A percentile compares a stretch with the other conserved stretches of the same genome.
phyloP scores from a whole-genome alignment of 2,113 vertebrate species.

The Anser brachyrhynchus region DNA sequence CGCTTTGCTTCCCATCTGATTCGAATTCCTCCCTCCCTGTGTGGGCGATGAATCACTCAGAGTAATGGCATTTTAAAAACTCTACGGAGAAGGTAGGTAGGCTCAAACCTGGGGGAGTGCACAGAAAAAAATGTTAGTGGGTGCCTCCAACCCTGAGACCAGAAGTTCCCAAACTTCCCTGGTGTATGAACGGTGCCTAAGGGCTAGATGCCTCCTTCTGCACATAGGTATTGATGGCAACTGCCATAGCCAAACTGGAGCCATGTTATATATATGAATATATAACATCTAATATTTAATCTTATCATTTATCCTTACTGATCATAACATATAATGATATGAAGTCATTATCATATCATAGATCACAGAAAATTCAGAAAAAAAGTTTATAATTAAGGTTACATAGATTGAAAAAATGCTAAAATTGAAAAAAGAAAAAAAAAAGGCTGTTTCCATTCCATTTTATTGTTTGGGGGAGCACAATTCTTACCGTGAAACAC shows the following conservation, averaged over 20 bases:
- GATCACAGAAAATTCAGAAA: neutral
- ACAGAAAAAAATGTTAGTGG: neutral
- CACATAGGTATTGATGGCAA: neutral
- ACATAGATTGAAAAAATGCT: neutral
- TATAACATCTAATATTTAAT: neutral
- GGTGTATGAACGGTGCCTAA: neutral
- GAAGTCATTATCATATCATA: neutral
- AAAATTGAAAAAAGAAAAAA: neutral
- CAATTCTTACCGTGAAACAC: neutral
- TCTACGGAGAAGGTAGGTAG: slow-evolving; percentile 42
- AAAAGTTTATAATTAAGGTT: neutral
- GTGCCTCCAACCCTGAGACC: neutral
- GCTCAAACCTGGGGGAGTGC: slow-evolving; percentile 24
- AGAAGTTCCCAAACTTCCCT: neutral
- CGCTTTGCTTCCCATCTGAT: slow-evolving; percentile 28
- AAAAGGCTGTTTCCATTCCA: neutral
- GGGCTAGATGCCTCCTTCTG: neutral
- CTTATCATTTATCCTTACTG: neutral
- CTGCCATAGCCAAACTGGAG: neutral
- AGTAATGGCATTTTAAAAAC: slow-evolving; percentile 50
- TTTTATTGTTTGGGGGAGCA: neutral
- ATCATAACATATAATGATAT: neutral
- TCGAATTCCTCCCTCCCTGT: slow-evolving; percentile 49
- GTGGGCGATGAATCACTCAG: slow-evolving; percentile 28
- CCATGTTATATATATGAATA: neutral